A percentile compares a stretch with the other conserved stretches of the same genome.
phyloP scores from a whole-genome alignment of 1,140 invertebrate species.

The Drosophila nikananu region DNA sequence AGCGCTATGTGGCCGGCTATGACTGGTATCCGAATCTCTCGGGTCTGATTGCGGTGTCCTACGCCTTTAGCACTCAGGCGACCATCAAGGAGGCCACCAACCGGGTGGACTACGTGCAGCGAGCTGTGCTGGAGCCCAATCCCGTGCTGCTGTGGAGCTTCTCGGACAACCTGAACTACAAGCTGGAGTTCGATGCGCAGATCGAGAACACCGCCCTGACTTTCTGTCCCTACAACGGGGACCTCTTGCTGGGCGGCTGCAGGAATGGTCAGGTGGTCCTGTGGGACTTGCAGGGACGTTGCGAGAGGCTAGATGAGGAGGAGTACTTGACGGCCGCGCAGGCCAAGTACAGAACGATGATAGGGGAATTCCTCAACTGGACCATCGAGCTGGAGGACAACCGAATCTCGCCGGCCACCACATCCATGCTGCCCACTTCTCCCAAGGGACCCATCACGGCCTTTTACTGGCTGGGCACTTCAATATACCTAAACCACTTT shows the following conservation, averaged over 20 bases:
- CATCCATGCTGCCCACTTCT: constrained; percentile 88
- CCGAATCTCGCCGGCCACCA: constrained; percentile 87
- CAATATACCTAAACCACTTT: constrained; percentile 87
- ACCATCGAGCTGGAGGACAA: constrained; percentile 88
- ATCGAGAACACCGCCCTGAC: constrained; percentile 88
- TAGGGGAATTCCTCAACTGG: constrained; percentile 89
- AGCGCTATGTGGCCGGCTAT: constrained; percentile 87
- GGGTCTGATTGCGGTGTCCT: constrained; percentile 88
- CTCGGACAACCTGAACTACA: constrained; percentile 89
- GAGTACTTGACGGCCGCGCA: constrained; percentile 88
- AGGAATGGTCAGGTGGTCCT: constrained; percentile 90
- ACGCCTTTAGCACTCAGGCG: constrained; percentile 85
- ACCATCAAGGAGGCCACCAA: constrained; percentile 48
- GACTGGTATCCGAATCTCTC: constrained; percentile 90
- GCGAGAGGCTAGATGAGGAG: constrained; percentile 88
- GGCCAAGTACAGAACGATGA: constrained; percentile 87
- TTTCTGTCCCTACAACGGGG: constrained; percentile 89
- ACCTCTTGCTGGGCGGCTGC: constrained; percentile 90
- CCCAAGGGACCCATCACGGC: constrained; percentile 88
- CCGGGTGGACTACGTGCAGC: constrained; percentile 82
- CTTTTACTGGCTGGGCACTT: constrained; percentile 89
- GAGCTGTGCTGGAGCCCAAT: constrained; percentile 86
- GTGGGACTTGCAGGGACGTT: constrained; percentile 90
- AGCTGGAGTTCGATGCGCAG: constrained; percentile 89
- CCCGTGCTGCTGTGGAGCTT: constrained; percentile 91